Evolutionary conservation across 2,888 invertebrate species (phyloP), one percentile per base, ranked within the genome.

Genomic region (Pristionchus maxplancki): DNA sequence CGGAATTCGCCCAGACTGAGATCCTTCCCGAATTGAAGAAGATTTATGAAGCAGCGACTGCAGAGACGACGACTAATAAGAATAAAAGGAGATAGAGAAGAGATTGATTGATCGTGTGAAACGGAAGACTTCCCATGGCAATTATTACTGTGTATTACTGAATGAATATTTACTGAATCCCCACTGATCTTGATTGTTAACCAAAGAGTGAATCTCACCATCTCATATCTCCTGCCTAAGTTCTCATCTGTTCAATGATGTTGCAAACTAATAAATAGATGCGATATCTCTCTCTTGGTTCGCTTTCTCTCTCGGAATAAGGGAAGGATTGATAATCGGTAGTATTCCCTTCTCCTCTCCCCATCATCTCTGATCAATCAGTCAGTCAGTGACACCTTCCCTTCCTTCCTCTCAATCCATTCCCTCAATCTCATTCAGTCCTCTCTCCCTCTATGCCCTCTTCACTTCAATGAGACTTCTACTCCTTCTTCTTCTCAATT

Each of bases 21-120:
- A 91, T 93, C 37, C 87, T 93, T n/a, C 93, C 93, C 58, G 93
- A 93, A 87, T 89, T 93, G 90, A 93, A 93, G 91, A 93, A 93
- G 88, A 92, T 93, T 81, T 92, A 93, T 86, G 91, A 92, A 44
- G 93, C 93, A 1, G 93, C 92, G 3, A 91, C 91, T 11, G 91
- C 91, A 17, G 93, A 92, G 17, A 89, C 81, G 20, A 81, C 81
- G 9, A 74, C 74, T 2, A 37, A 74, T 40, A 40, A 37, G 37
- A 24, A 37, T 24, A 74, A 74, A 40, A 74, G 74, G 11, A 74
- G n/a, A 74, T 37, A 71, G 37, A 71, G 74, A 74, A 3, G 37
- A 71, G 6, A 37, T 20, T 17, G 58, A 58, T 58, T n/a, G n/a
- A n/a, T n/a, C n/a, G n/a, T n/a, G n/a, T n/a, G n/a, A n/a, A n/a